Base-by-base conservation (phyloP, 2,888 invertebrate genomes). In the Mycogona germanica region DNA sequence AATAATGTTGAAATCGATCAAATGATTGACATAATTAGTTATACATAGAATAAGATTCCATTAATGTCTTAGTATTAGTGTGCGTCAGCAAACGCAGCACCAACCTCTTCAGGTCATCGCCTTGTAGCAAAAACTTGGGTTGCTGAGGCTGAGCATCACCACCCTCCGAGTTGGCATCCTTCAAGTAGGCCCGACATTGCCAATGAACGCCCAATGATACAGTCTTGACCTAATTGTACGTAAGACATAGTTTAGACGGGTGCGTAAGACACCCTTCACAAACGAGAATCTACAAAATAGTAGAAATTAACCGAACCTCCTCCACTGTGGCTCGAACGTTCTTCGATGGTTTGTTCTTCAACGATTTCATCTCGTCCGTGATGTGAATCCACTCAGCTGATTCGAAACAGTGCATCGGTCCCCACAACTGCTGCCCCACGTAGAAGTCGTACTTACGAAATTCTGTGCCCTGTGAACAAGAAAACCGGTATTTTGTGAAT, bases 121-220 rank as follows among this genome's bases (percentile, higher is more conserved):
- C 84, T 65, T 78, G 72, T 1, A 84, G 73, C n/a, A 75, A 69
- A 50, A 74, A 74, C 62, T 79, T 82, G 12, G 85, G 84, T 60
- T 84, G 82, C 55, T 80, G 79, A n/a, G n/a, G 82, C 55, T 80
- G 79, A 42, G 76, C 75, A 1, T 76, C 72, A 42, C 64, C 64
- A 42, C 59, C 55, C 5, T 46, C 49, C 47, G 53, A 50, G 17
- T 28, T 25, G 14, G 40, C 46, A 32, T 61, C 62, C 60, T 63
- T 61, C 19, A 65, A 64, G 57, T 64, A 69, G 4, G 72, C 71
- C 57, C 69, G 79, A 64, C 87, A 87, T 60, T 87, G 84, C 91
- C 92, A 92, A 63, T 84, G 83, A 1, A 93, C 87, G 62, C 82
- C 84, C 19, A 92, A 80, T 60, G 82, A 79, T 58, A 81, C 80